Conservation (phyloP, 2,888 invertebrate genomes). For the Galerucella calmariensis region DNA sequence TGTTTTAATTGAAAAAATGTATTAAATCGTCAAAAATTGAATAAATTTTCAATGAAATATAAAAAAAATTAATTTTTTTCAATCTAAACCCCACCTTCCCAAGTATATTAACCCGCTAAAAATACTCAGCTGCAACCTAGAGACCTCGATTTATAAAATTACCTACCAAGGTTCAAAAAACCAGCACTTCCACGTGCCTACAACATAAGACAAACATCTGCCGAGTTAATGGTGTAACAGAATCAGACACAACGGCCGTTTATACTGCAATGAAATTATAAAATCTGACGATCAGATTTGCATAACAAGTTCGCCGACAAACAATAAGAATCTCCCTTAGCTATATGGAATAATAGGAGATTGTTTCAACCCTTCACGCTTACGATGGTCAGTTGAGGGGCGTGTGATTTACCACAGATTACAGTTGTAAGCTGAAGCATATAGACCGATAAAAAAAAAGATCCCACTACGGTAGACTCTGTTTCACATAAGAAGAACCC, state of each 20-base stretch:
- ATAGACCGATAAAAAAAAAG: neutral
- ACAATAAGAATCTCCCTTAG: constrained; percentile 30
- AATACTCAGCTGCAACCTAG: neutral
- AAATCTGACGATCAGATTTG: constrained; percentile 25
- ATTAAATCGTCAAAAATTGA: too few species aligned
- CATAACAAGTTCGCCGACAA: constrained; percentile 32
- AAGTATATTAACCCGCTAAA: neutral
- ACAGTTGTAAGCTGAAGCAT: constrained; percentile 4
- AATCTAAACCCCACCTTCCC: too few species aligned
- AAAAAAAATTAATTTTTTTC: too few species aligned
- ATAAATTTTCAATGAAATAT: too few species aligned
- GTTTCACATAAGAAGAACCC: too few species aligned
- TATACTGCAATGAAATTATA: constrained; percentile 21
- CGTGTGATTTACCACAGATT: constrained; percentile 29
- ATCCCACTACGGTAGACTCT: too few species aligned
- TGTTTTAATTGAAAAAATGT: too few species aligned
- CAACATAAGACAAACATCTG: constrained; percentile 21
- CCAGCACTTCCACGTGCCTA: constrained; percentile 15
- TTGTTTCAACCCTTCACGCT: constrained; percentile 36
- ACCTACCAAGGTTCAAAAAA: constrained; percentile 1
- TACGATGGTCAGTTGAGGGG: constrained; percentile 34
- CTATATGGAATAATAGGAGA: constrained; percentile 27
- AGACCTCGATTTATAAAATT: constrained; percentile 9
- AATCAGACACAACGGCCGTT: constrained; percentile 7
- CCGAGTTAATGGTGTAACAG: constrained; percentile 5